Evolutionary conservation across 2,113 vertebrate genomes (phyloP).

Genomic region (Ardeotis arabs): DNA sequence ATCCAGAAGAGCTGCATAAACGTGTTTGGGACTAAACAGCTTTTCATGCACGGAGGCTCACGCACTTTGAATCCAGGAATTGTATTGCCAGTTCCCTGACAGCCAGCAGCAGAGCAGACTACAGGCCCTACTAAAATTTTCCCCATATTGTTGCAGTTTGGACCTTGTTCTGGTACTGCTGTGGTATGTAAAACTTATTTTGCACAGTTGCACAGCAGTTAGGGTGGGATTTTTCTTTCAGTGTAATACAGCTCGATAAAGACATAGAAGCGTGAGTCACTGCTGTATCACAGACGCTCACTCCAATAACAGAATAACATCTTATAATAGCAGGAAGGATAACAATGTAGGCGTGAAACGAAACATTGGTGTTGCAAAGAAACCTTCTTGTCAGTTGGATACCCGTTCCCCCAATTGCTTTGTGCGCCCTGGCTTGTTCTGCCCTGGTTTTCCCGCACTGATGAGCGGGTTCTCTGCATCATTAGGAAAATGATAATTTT

Average conservation of each 20-base stretch:
- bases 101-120: not conserved
- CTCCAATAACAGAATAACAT: not conserved
- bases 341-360: not conserved
- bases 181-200: not conserved
- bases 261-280: not conserved
- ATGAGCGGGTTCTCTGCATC: not conserved
- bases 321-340: constrained; percentile 24
- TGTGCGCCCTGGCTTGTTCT: not conserved
- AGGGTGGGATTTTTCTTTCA: not conserved
- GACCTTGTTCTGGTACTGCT: not conserved
- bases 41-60: not conserved
- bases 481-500: not conserved
- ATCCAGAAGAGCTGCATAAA: not conserved
- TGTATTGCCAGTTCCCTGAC: not conserved
- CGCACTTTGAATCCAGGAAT: not conserved
- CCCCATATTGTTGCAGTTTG: not conserved
- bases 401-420: not conserved
- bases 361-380: not conserved
- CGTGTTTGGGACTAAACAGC: not conserved
- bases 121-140: not conserved
- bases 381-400: not conserved
- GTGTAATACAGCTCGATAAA: not conserved
- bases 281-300: not conserved
- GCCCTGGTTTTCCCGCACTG: not conserved
- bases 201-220: not conserved